Evolutionary conservation across 2,888 invertebrate genomes (phyloP).

Genomic region (Odontomyia ornata): DNA sequence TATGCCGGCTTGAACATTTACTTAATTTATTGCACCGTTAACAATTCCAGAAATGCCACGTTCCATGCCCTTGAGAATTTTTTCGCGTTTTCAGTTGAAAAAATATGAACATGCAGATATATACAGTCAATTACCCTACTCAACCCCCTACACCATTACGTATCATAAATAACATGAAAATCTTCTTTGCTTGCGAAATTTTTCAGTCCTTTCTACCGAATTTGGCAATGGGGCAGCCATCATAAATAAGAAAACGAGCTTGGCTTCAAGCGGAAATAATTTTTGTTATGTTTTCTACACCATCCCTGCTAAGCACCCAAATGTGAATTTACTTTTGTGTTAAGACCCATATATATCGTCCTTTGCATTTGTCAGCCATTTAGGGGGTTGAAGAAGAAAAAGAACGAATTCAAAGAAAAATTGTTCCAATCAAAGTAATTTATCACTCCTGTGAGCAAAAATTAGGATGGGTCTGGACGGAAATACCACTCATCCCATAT

Average conservation of each 20-base stretch:
- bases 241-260: neutral
- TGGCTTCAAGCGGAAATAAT: neutral
- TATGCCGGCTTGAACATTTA: too few species aligned
- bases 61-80: too few species aligned
- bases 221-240: neutral
- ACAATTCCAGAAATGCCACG: too few species aligned
- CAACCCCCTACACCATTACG: neutral
- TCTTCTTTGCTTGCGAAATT: neutral
- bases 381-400: too few species aligned
- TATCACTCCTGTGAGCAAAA: neutral
- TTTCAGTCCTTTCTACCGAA: neutral
- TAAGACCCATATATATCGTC: neutral
- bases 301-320: neutral
- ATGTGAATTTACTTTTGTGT: neutral
- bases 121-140: neutral
- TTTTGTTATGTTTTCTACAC: neutral
- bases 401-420: neutral
- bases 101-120: neutral
- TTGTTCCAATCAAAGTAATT: neutral
- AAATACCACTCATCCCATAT: too few species aligned
- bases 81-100: too few species aligned
- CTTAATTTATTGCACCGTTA: too few species aligned
- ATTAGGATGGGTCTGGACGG: neutral
- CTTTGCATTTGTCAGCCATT: neutral
- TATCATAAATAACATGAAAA: slow-evolving; percentile 2